phyloP scores from a whole-genome alignment of 2,797 vertebrate species.

The Fistularia tabacaria region DNA sequence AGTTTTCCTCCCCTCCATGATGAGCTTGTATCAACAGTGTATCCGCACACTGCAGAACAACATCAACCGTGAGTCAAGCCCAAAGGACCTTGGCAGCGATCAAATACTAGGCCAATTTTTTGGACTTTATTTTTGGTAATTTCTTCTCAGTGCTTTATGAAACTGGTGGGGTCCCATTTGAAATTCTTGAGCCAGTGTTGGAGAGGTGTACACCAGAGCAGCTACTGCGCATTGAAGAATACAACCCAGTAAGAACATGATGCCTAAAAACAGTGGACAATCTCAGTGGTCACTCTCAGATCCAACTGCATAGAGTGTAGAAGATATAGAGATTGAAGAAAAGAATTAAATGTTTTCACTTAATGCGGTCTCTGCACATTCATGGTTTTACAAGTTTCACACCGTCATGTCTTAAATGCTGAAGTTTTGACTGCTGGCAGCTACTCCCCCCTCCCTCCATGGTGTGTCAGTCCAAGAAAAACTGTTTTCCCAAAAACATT shows the following conservation, averaged over 20 bases:
- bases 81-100: not conserved
- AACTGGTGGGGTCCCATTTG: slow-evolving; percentile 87
- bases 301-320: slow-evolving; percentile 5
- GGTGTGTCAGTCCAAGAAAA: too few relatives aligned
- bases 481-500: too few relatives aligned
- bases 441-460: too few relatives aligned
- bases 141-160: slow-evolving; percentile 81
- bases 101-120: not conserved
- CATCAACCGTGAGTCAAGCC: slow-evolving; percentile 80
- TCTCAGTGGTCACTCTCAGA: slow-evolving; percentile 6
- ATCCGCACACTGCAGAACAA: slow-evolving; percentile 88
- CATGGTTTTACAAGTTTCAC: too few relatives aligned
- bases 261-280: slow-evolving; percentile 1
- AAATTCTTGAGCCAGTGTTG: slow-evolving; percentile 88
- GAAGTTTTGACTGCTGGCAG: too few relatives aligned
- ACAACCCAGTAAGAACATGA: slow-evolving; percentile 80
- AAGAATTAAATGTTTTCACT: too few relatives aligned
- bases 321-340: too few relatives aligned
- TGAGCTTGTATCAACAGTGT: slow-evolving; percentile 85
- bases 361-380: too few relatives aligned
- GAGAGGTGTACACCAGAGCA: slow-evolving; percentile 85
- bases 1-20: slow-evolving; percentile 80
- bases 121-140: slow-evolving; percentile 10
- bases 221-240: slow-evolving; percentile 84
- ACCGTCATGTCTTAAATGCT: too few relatives aligned